Conservation (phyloP, 2,888 invertebrate genomes). For the Crocallis elinguaria region DNA sequence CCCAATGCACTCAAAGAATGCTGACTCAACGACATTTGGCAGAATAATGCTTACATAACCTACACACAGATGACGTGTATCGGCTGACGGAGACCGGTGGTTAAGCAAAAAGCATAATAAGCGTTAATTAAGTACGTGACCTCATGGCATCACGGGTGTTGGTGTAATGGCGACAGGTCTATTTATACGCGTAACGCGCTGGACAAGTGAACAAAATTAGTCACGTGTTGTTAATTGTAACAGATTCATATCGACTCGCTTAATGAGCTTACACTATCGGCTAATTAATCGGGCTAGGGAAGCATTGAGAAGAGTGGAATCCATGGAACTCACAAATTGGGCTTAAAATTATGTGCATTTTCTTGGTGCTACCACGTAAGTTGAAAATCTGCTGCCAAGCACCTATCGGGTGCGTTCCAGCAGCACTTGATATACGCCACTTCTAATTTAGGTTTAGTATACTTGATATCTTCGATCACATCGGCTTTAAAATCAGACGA, state of each 20-base stretch:
- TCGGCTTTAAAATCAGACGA: too few relatives aligned
- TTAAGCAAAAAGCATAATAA: conserved; percentile 20
- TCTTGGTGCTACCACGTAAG: too few relatives aligned
- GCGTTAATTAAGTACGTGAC: conserved; percentile 27
- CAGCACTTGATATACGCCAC: too few relatives aligned
- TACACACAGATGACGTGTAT: conserved; percentile 14
- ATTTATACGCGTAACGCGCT: conserved; percentile 46
- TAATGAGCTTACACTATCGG: conserved; percentile 46
- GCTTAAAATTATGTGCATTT: too few relatives aligned
- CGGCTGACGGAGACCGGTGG: conserved; percentile 10
- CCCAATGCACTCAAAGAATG: background rate
- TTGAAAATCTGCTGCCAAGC: too few relatives aligned
- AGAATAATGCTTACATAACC: background rate
- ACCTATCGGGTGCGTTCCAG: too few relatives aligned
- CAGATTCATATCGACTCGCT: conserved; percentile 36
- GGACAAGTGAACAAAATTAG: conserved; percentile 40
- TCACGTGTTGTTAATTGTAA: conserved; percentile 41
- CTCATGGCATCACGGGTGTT: conserved; percentile 8
- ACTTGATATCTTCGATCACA: too few relatives aligned
- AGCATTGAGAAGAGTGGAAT: background rate
- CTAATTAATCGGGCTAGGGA: conserved; percentile 37
- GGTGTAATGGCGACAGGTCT: conserved; percentile 38
- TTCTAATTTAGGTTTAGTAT: too few relatives aligned
- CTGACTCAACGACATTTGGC: background rate
- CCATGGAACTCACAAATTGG: background rate